Evolutionary conservation across 2,888 invertebrate species (phyloP).

Genomic region (Acrobasis suavella): DNA sequence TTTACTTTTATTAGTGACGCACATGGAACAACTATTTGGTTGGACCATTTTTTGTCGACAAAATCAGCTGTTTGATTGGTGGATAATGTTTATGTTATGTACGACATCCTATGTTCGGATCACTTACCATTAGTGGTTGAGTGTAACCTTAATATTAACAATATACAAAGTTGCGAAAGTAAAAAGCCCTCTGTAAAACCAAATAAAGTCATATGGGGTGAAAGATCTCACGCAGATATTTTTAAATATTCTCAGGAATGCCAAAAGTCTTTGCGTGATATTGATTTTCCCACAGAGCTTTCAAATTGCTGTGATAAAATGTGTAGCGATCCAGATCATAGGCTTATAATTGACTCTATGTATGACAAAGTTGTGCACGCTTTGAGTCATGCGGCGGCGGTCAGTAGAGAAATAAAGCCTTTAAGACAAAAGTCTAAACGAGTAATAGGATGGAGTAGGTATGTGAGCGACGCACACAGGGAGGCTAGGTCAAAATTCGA

Average conservation of each 20-base stretch:
- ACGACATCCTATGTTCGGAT: slow-evolving; percentile 24
- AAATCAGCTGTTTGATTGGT: slow-evolving; percentile 7
- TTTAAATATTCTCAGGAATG: slow-evolving; percentile 2
- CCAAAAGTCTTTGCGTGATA: neutral
- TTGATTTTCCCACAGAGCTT: slow-evolving; percentile 14
- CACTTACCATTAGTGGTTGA: slow-evolving; percentile 21
- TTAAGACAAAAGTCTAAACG: too few species aligned
- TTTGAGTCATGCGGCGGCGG: neutral
- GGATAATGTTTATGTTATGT: slow-evolving; percentile 7
- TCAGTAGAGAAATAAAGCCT: too few species aligned
- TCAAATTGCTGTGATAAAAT: slow-evolving; percentile 11
- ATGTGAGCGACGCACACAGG: too few species aligned
- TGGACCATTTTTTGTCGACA: slow-evolving; percentile 22
- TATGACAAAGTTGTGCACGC: slow-evolving; percentile 1
- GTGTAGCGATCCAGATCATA: slow-evolving; percentile 15
- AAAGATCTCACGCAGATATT: neutral
- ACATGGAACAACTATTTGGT: slow-evolving; percentile 11
- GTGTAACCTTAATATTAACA: slow-evolving; percentile 16
- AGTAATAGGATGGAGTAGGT: too few species aligned
- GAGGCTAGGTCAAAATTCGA: too few species aligned
- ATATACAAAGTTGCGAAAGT: too few species aligned
- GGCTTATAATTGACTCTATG: slow-evolving; percentile 6
- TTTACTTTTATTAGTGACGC: slow-evolving; percentile 26
- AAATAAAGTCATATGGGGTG: neutral
- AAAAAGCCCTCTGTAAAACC: neutral